Evolutionary conservation across 2,113 vertebrate genomes (phyloP).

Genomic region (Sterrhoptilus dennistouni): DNA sequence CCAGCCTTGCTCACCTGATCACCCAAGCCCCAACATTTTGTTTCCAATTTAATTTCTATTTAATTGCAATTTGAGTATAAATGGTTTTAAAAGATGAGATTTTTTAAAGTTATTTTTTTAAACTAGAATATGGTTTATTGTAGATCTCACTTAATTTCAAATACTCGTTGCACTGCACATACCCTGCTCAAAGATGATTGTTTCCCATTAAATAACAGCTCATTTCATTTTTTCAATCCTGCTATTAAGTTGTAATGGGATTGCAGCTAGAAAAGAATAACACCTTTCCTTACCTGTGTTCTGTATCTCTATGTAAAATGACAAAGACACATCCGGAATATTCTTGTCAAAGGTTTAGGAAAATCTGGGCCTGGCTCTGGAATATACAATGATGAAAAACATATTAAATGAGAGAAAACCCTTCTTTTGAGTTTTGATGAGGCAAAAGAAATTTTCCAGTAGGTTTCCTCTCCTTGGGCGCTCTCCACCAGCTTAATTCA

Average conservation of each 20-base stretch:
- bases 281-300: not conserved
- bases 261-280: not conserved
- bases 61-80: not conserved
- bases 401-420: accelerated
- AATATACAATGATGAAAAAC: not conserved
- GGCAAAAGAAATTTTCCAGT: accelerated
- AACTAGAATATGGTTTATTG: not conserved
- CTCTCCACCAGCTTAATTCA: not conserved
- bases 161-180: not conserved
- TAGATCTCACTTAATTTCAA: not conserved
- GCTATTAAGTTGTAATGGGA: not conserved
- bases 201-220: not conserved
- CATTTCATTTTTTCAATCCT: not conserved
- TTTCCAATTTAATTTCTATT: not conserved
- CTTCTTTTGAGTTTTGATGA: not conserved
- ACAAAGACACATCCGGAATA: not conserved
- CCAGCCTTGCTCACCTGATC: not conserved
- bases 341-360: not conserved
- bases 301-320: not conserved
- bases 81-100: not conserved
- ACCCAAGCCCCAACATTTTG: accelerated
- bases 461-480: not conserved
- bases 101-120: not conserved
- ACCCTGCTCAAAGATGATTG: not conserved
- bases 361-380: not conserved